Conservation (phyloP, 2,888 invertebrate species). For the Sturmia bella region DNA sequence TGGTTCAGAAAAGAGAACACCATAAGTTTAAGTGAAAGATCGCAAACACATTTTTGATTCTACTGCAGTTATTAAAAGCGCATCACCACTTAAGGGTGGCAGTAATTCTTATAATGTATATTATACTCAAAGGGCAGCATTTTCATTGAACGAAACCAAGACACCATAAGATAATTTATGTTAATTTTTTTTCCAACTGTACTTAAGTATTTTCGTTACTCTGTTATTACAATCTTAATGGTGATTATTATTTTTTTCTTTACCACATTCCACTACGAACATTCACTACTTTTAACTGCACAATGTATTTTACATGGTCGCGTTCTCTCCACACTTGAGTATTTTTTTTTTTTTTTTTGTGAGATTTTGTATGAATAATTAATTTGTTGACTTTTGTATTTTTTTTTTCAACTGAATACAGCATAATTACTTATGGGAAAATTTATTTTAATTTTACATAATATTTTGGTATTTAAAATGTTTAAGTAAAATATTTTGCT, state of each 20-base stretch:
- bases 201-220: neutral
- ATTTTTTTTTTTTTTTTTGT: constrained; percentile 10
- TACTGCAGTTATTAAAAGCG: too few relatives aligned
- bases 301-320: constrained; percentile 4
- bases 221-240: neutral
- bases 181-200: neutral
- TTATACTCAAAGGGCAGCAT: too few relatives aligned
- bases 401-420: neutral
- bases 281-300: constrained; percentile 7
- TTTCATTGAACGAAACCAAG: too few relatives aligned
- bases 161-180: too few relatives aligned
- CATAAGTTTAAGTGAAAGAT: too few relatives aligned
- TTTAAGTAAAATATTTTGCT: constrained; percentile 49
- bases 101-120: too few relatives aligned
- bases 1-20: too few relatives aligned
- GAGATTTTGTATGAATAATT: constrained; percentile 54
- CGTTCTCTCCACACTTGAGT: constrained; percentile 9
- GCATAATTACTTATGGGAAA: constrained; percentile 34
- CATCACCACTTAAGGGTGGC: too few relatives aligned
- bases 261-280: constrained; percentile 6
- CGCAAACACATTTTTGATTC: too few relatives aligned
- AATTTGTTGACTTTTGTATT: constrained; percentile 33
- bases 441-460: constrained; percentile 13
- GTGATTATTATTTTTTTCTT: neutral
- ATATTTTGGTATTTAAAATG: constrained; percentile 41